A percentile compares a stretch with the other conserved stretches of the same genome.
These are phyloP conservation scores for Aphidius colemani DNA, from an alignment of 2,888 invertebrate genomes.

Conservation along the genomic window DNA sequence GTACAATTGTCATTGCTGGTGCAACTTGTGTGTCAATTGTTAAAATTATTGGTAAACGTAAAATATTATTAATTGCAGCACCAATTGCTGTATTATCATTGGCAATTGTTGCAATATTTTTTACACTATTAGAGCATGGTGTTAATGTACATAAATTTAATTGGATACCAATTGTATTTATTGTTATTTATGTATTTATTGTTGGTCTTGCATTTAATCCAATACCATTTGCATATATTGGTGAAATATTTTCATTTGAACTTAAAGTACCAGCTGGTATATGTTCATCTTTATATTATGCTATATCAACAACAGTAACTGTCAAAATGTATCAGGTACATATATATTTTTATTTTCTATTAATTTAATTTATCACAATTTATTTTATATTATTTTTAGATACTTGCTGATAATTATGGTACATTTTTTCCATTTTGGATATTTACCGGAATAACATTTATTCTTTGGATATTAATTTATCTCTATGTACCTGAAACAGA, in stretches of 20 bases:
- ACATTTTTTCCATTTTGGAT: slow-evolving; percentile 49
- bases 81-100: slow-evolving; percentile 47
- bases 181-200: slow-evolving; percentile 49
- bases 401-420: slow-evolving; percentile 46
- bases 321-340: slow-evolving; percentile 57
- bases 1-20: slow-evolving; percentile 50
- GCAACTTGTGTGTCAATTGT: slow-evolving; percentile 49
- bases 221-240: slow-evolving; percentile 53
- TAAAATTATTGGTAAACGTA: slow-evolving; percentile 49
- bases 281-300: slow-evolving; percentile 52
- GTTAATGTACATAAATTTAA: slow-evolving; percentile 43
- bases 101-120: slow-evolving; percentile 46
- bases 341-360: slow-evolving; percentile 6
- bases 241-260: slow-evolving; percentile 55
- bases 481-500: slow-evolving; percentile 56
- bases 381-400: slow-evolving; percentile 39
- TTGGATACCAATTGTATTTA: slow-evolving; percentile 53
- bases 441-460: slow-evolving; percentile 47
- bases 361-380: slow-evolving; percentile 19
- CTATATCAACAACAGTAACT: slow-evolving; percentile 45
- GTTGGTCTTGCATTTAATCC: slow-evolving; percentile 56
- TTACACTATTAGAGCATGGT: slow-evolving; percentile 41
- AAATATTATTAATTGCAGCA: slow-evolving; percentile 45
- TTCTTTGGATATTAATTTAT: slow-evolving; percentile 52
- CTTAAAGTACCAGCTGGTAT: slow-evolving; percentile 55